Base-by-base conservation (phyloP, 2,113 vertebrate species). In the Mastomys natalensis region DNA sequence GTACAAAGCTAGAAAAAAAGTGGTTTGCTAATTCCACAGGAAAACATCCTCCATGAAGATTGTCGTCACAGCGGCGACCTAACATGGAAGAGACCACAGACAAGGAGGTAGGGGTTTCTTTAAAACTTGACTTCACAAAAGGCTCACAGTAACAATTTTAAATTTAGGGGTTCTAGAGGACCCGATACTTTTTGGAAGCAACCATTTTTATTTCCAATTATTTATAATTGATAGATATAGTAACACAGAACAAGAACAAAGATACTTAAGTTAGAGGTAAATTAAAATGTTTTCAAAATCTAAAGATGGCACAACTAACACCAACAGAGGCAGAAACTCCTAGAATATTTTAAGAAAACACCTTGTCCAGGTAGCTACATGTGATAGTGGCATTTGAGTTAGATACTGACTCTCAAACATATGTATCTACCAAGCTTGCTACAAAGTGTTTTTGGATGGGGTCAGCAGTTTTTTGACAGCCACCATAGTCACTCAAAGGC, bases 191-290 rank as follows among this genome's bases (percentile, higher is more conserved):
- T 92, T 90, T 1, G n/a, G 85, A 96, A 91, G 37, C 76, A 85
- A 82, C 51, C 43, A 90, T 95, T 88, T 96, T 86, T 37, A 73
- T 77, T 97, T 95, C 37, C 21, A 58, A 70, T 98, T 93, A 24
- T 85, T 96, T 90, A 89, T 37, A 84, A 24, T 88, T 93, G 51
- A 58, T 77, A 12, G 29, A n/a, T 94, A 62, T 1, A 74, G 37
- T 92, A 80, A 93, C 15, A 81, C 76, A 40, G 92, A 92, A 72
- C 60, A 11, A 72, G 34, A 92, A 74, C 62, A 12, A 68, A 68
- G 34, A 87, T 40, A 12, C 24, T 93, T 90, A 92, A 60, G 95
- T 90, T 48, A 90, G 62, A 92, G 31, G 29, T 89, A 34, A 77
- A 45, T 90, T 89, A 74, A 8, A 51, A 40, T 15, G 88, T 93